phyloP scores from a whole-genome alignment of 2,113 vertebrate species.

The Vulpes vulpes region DNA sequence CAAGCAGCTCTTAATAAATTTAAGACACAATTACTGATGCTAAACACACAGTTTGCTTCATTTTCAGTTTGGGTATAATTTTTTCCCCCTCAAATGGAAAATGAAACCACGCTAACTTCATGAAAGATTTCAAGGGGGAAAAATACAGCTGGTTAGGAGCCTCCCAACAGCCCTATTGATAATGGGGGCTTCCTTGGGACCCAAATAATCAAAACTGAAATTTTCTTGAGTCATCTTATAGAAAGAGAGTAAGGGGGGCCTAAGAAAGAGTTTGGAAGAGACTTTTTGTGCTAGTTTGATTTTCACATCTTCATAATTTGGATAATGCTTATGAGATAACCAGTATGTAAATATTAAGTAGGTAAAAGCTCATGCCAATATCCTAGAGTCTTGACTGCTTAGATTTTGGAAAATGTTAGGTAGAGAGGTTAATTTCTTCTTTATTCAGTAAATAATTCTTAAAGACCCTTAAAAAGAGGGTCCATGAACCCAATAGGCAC shows the following conservation, averaged over 20 bases:
- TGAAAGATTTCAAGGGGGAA: background rate
- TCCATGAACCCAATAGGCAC: background rate
- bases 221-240: background rate
- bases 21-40: background rate
- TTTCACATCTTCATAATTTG: constrained; percentile 29
- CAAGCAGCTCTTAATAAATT: background rate
- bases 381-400: background rate
- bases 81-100: constrained; percentile 1
- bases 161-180: background rate
- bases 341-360: constrained; percentile 4
- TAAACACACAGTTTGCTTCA: background rate
- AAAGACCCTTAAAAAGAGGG: constrained; percentile 6
- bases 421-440: constrained; percentile 25
- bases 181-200: background rate
- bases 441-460: constrained; percentile 16
- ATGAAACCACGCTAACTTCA: background rate
- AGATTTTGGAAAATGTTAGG: constrained; percentile 44
- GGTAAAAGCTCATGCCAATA: constrained; percentile 1
- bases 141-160: background rate
- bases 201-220: constrained; percentile 45
- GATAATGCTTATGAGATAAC: background rate
- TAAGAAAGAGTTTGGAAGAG: background rate
- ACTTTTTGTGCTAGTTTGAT: constrained; percentile 42
- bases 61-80: background rate
- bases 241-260: background rate